Conservation (phyloP, 2,113 vertebrate genomes). For the Uria lomvia region DNA sequence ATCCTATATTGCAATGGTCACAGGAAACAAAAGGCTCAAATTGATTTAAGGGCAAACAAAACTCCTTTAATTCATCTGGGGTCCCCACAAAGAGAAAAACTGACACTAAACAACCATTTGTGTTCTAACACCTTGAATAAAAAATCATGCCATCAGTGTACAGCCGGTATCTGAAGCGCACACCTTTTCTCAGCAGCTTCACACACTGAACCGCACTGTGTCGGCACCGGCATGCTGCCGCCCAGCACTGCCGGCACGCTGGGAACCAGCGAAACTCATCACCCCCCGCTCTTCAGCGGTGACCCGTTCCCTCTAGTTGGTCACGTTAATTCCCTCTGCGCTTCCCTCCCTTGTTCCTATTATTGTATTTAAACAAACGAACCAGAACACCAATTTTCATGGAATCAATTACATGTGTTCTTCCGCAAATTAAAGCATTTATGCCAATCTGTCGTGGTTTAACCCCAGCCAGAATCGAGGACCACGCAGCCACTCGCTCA, state of each 20-base stretch:
- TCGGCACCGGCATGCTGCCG: accelerated
- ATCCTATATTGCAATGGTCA: background rate
- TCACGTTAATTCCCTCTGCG: background rate
- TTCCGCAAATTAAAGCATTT: background rate
- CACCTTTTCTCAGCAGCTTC: accelerated
- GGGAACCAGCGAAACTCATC: background rate
- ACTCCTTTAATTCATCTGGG: background rate
- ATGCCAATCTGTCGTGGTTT: background rate
- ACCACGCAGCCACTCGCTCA: no score
- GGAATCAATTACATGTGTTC: background rate
- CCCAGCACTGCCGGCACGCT: background rate
- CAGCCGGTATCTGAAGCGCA: accelerated
- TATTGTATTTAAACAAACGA: background rate
- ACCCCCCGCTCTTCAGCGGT: background rate
- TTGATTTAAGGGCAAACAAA: background rate
- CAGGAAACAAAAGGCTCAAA: background rate
- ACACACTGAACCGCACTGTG: accelerated
- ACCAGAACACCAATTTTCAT: background rate
- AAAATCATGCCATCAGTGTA: background rate
- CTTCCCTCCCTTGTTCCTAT: background rate
- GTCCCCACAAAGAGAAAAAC: background rate
- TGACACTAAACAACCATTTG: background rate
- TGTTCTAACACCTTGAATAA: background rate
- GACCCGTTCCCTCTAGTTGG: background rate
- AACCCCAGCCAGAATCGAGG: no score